Evolutionary conservation across 2,888 invertebrate genomes (phyloP).

Genomic region (Anthrax anthrax): DNA sequence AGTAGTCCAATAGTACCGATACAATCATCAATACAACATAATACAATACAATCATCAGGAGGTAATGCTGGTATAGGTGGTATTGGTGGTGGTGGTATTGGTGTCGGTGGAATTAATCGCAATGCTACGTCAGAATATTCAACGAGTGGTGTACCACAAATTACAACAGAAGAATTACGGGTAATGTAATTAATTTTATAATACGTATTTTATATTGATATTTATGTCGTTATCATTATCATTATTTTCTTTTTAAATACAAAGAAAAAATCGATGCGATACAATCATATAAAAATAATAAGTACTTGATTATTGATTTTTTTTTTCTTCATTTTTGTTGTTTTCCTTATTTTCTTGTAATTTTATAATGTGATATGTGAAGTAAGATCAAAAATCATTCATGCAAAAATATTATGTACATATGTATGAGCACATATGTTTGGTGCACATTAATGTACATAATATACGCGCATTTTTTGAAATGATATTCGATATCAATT

Average conservation of each 20-base stretch:
- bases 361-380: background rate
- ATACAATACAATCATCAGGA: slow-evolving; percentile 14
- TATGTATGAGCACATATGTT: too few species aligned
- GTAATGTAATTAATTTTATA: slow-evolving; percentile 31
- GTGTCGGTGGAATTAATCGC: background rate
- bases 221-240: background rate
- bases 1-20: slow-evolving; percentile 29
- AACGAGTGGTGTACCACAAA: slow-evolving; percentile 40
- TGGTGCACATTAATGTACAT: too few species aligned
- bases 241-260: background rate
- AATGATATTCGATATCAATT: too few species aligned
- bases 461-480: too few species aligned
- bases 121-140: slow-evolving; percentile 11
- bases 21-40: slow-evolving; percentile 30
- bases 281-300: background rate
- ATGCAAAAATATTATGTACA: too few species aligned
- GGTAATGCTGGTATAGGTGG: background rate
- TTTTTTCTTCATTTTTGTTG: background rate
- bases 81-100: slow-evolving; percentile 10
- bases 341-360: background rate
- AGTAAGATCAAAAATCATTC: too few species aligned
- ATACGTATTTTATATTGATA: slow-evolving; percentile 9
- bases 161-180: slow-evolving; percentile 57
- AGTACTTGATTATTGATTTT: background rate
- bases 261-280: background rate